Conservation (phyloP, 2,113 vertebrate genomes). For the Entomyzon cyanotis region DNA sequence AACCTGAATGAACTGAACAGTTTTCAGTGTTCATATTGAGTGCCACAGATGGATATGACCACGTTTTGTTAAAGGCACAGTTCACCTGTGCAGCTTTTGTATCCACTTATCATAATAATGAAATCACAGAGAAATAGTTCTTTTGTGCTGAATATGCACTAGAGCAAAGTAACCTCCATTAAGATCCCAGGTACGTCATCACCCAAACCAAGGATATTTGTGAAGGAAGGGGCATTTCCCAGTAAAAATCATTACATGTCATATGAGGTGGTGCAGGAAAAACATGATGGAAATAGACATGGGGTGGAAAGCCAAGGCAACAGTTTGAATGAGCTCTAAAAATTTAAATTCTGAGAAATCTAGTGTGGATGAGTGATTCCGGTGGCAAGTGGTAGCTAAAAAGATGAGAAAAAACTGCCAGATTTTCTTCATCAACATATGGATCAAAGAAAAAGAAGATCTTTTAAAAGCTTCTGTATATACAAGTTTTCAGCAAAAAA, state of each 20-base stretch:
- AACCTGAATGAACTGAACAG: not conserved
- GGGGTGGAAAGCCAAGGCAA: not conserved
- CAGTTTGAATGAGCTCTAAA: not conserved
- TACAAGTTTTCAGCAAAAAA: not conserved
- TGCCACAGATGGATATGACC: not conserved
- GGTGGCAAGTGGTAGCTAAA: not conserved
- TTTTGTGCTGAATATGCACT: not conserved
- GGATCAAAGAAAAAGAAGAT: not conserved
- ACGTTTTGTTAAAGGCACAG: not conserved
- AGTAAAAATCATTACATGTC: fast-evolving
- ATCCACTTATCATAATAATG: not conserved
- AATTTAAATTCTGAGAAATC: not conserved
- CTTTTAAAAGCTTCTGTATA: not conserved
- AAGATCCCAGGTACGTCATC: not conserved
- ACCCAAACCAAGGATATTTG: not conserved
- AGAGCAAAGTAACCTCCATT: not conserved
- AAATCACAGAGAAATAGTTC: not conserved
- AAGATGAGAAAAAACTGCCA: not conserved
- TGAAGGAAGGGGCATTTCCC: not conserved
- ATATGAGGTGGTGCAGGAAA: not conserved
- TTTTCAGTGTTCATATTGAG: not conserved
- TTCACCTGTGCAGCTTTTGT: not conserved
- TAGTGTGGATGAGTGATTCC: not conserved
- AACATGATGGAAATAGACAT: not conserved
- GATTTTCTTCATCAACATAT: not conserved